These are phyloP conservation scores for Drosophila miranda DNA, from an alignment of 1,140 invertebrate genomes.

Conservation along the genomic window DNA sequence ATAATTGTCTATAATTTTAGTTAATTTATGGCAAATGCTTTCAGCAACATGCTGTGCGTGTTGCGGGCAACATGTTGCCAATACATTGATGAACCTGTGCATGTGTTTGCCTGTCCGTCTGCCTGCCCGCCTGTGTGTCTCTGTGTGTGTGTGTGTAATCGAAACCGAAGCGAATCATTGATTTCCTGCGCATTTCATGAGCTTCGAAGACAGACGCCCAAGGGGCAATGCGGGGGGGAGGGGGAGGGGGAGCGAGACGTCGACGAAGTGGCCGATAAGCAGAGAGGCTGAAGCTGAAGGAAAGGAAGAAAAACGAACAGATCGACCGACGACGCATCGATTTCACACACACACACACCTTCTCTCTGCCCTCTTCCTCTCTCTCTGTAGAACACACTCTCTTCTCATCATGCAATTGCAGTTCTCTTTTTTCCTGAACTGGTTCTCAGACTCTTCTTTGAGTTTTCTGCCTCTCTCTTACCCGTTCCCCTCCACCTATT, in stretches of 20 bases:
- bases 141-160: constrained; percentile 64
- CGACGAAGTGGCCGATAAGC: neutral
- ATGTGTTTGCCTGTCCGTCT: constrained; percentile 18
- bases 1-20: constrained; percentile 80
- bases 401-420: constrained; percentile 14
- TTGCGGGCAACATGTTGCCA: constrained; percentile 66
- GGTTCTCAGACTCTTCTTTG: constrained; percentile 57
- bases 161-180: constrained; percentile 79
- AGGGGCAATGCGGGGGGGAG: neutral
- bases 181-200: constrained; percentile 81
- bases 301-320: constrained; percentile 24
- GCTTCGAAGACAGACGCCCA: constrained; percentile 61
- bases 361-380: constrained; percentile 2
- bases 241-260: neutral
- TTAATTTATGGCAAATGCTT: constrained; percentile 80
- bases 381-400: neutral
- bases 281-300: neutral
- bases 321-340: constrained; percentile 61
- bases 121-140: neutral
- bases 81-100: constrained; percentile 17
- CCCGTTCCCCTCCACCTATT: constrained; percentile 25
- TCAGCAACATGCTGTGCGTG: constrained; percentile 76
- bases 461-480: constrained; percentile 21
- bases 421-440: constrained; percentile 66
- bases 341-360: constrained; percentile 54